Evolutionary conservation across 2,888 invertebrate genomes (phyloP).

Genomic region (Stegophylla sp.): DNA sequence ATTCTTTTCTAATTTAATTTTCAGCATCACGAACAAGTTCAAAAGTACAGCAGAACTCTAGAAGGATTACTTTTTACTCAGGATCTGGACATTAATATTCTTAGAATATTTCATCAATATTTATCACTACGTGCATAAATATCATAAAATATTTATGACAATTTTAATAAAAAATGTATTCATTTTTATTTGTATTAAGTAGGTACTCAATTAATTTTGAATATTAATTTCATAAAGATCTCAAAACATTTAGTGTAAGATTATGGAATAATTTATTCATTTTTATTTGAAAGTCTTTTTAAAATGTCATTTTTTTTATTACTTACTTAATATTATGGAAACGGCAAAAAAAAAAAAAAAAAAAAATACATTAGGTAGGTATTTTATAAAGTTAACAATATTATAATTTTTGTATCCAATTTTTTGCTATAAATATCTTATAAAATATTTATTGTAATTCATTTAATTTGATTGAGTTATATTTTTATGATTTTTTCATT

Average conservation of each 20-base stretch:
- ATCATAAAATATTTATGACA: background rate
- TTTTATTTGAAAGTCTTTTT: background rate
- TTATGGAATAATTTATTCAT: background rate
- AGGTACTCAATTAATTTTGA: background rate
- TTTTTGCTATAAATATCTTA: slow-evolving; percentile 22
- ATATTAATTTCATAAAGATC: too few species aligned
- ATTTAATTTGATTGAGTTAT: background rate
- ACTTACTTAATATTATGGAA: too few species aligned
- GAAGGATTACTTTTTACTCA: slow-evolving; percentile 95
- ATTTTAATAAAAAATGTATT: too few species aligned
- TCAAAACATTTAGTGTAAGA: background rate
- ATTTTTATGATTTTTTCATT: slow-evolving; percentile 62
- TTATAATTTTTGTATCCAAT: background rate
- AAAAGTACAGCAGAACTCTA: slow-evolving; percentile 92
- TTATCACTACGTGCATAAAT: slow-evolving; percentile 72
- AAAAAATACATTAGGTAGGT: too few species aligned
- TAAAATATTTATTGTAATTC: background rate
- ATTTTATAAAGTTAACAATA: slow-evolving; percentile 22
- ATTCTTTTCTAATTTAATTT: slow-evolving; percentile 65
- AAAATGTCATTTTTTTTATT: background rate
- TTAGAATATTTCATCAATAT: slow-evolving; percentile 97
- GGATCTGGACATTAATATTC: slow-evolving; percentile 92
- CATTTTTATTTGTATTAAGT: background rate
- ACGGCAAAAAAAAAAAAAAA: too few species aligned
- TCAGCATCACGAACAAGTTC: slow-evolving; percentile 96